Percentiles rank a stretch among this genome's conserved stretches.
Evolutionary conservation across 2,113 vertebrate genomes (phyloP).

Genomic region (Scomber colias): DNA sequence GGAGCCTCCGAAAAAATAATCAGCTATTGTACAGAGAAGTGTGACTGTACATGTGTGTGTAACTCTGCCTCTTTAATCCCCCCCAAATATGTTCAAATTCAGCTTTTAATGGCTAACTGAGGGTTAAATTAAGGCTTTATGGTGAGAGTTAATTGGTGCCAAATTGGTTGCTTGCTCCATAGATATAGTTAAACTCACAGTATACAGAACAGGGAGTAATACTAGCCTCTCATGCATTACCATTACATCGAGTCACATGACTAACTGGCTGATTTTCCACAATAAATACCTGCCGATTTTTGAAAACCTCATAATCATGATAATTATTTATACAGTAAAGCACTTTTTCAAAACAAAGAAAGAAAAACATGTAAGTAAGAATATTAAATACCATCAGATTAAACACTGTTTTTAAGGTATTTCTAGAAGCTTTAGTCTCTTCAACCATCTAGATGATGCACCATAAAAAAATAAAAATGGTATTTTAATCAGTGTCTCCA

Average conservation of each 20-base stretch:
- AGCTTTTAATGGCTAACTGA: background rate
- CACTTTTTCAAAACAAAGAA: too few relatives aligned
- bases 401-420: background rate
- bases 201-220: background rate
- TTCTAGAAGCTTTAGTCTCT: background rate
- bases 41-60: background rate
- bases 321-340: too few relatives aligned
- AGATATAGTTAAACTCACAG: background rate
- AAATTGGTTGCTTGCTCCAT: conserved; percentile 23
- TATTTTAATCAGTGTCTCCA: too few relatives aligned
- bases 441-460: too few relatives aligned
- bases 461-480: too few relatives aligned
- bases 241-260: background rate
- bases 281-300: background rate
- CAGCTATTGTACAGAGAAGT: background rate
- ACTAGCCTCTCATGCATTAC: background rate
- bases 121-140: conserved; percentile 1
- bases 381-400: too few relatives aligned
- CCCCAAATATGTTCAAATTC: conserved; percentile 13
- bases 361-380: too few relatives aligned
- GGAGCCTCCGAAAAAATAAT: background rate
- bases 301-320: too few relatives aligned
- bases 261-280: background rate
- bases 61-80: background rate
- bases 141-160: conserved; percentile 33